These are phyloP conservation scores for Fabriciana adippe DNA, from an alignment of 2,888 invertebrate genomes.

Conservation along the genomic window DNA sequence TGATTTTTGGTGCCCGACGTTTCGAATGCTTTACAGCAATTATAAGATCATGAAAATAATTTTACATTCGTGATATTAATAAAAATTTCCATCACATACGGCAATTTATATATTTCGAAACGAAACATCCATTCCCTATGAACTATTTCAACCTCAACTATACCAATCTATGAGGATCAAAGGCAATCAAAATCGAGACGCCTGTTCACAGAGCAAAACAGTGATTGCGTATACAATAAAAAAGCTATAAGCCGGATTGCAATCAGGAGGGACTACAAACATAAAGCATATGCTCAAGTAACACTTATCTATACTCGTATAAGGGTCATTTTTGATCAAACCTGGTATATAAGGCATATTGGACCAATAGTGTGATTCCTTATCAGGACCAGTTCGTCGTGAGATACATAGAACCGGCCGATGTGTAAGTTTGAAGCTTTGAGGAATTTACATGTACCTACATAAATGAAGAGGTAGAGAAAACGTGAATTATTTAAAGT, in stretches of 20 bases:
- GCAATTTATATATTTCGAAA: background rate
- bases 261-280: constrained; percentile 31
- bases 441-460: no score
- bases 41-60: no score
- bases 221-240: constrained; percentile 42
- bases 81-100: no score
- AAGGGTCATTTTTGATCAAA: background rate
- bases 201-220: constrained; percentile 32
- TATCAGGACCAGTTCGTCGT: constrained; percentile 16
- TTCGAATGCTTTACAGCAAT: no score
- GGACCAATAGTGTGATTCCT: constrained; percentile 27
- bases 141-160: constrained; percentile 10
- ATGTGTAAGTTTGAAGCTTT: no score
- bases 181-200: constrained; percentile 38
- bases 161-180: constrained; percentile 36
- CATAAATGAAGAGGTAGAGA: no score
- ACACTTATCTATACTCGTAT: background rate
- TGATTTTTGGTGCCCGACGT: no score
- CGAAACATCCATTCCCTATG: constrained; percentile 3
- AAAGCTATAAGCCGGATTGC: constrained; percentile 36
- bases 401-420: no score
- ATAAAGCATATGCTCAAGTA: background rate
- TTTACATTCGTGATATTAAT: no score
- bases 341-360: background rate
- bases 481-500: no score